Conservation (phyloP, 2,888 invertebrate species). For the Peribatodes rhomboidaria region DNA sequence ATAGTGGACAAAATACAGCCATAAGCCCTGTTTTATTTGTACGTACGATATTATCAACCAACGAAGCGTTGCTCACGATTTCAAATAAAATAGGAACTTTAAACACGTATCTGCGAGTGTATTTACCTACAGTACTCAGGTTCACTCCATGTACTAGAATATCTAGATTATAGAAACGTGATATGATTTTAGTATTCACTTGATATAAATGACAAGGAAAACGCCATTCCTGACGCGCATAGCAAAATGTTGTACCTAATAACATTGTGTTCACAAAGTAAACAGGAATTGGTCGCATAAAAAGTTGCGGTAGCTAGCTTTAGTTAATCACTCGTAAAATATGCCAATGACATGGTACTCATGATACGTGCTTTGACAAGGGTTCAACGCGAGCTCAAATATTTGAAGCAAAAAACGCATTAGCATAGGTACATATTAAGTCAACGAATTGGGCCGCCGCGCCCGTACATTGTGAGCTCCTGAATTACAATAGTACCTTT, state of each 20-base stretch:
- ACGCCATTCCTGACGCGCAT: slow-evolving; percentile 6
- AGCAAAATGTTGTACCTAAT: slow-evolving; percentile 1
- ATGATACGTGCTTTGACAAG: neutral
- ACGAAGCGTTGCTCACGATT: slow-evolving; percentile 14
- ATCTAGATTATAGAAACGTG: slow-evolving; percentile 30
- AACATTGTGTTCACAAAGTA: slow-evolving; percentile 7
- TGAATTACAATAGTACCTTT: neutral
- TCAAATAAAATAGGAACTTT: slow-evolving; percentile 10
- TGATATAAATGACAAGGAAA: slow-evolving; percentile 27
- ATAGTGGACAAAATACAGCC: neutral
- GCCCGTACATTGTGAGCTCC: neutral
- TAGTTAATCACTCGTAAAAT: slow-evolving; percentile 11
- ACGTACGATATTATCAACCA: neutral
- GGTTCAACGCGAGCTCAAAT: neutral
- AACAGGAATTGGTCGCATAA: slow-evolving; percentile 1
- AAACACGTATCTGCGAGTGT: slow-evolving; percentile 1
- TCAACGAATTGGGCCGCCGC: neutral
- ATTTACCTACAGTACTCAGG: slow-evolving; percentile 8
- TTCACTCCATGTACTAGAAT: slow-evolving; percentile 18
- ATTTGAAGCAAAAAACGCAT: slow-evolving; percentile 6
- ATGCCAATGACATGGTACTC: slow-evolving; percentile 3
- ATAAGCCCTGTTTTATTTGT: slow-evolving; percentile 1
- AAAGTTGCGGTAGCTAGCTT: slow-evolving; percentile 9
- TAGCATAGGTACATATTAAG: neutral
- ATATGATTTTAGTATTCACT: slow-evolving; percentile 14